A percentile compares a stretch with the other conserved stretches of the same genome.
phyloP scores from a whole-genome alignment of 2,888 invertebrate genomes.

The Agonopterix arenella region DNA sequence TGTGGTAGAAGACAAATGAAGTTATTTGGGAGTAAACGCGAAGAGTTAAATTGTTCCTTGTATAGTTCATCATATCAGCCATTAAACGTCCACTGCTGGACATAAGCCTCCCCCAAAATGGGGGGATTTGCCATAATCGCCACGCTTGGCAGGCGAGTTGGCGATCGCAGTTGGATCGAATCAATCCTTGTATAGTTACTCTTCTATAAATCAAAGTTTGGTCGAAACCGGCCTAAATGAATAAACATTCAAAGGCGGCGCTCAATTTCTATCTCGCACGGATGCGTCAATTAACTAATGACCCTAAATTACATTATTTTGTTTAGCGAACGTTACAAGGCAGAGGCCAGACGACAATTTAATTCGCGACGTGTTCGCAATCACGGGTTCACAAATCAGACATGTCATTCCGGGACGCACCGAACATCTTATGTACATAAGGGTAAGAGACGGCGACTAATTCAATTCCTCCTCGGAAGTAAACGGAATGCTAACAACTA shows the following conservation, averaged over 20 bases:
- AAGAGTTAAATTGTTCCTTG: too few relatives aligned
- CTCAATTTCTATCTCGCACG: not conserved
- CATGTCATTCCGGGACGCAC: conserved; percentile 8
- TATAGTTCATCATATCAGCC: too few relatives aligned
- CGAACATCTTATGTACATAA: conserved; percentile 15
- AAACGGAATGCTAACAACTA: conserved; percentile 35
- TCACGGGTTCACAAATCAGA: conserved; percentile 13
- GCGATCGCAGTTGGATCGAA: too few relatives aligned
- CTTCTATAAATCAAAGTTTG: too few relatives aligned
- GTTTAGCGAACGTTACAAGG: conserved; percentile 8
- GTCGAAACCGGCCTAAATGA: too few relatives aligned
- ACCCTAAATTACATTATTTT: conserved; percentile 9
- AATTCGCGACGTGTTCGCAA: conserved; percentile 15
- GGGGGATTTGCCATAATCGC: too few relatives aligned
- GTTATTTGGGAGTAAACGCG: too few relatives aligned
- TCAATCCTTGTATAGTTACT: too few relatives aligned
- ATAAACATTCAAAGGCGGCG: not conserved
- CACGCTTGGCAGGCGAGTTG: too few relatives aligned
- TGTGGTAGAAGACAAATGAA: too few relatives aligned
- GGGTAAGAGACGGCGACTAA: conserved; percentile 34
- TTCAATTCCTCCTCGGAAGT: conserved; percentile 32
- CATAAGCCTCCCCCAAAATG: too few relatives aligned
- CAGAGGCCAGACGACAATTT: conserved; percentile 13
- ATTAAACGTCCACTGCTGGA: too few relatives aligned
- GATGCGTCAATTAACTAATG: conserved; percentile 10